phyloP scores from a whole-genome alignment of 2,797 vertebrate genomes.

The Epinephelus malabaricus region DNA sequence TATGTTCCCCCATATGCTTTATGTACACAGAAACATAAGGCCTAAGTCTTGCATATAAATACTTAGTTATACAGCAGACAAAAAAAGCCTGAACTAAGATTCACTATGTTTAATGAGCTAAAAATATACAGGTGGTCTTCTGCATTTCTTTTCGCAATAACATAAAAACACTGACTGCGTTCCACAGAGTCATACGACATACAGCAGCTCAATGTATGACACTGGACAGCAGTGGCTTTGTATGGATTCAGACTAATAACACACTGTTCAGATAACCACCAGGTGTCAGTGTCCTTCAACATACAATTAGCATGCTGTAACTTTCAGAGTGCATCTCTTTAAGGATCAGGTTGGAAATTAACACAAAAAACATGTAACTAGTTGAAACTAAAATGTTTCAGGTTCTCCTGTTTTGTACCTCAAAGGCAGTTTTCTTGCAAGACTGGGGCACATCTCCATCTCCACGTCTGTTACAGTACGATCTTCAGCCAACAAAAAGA shows the following conservation, averaged over 20 bases:
- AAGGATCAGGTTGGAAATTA: neutral
- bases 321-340: constrained; percentile 4
- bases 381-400: constrained; percentile 25
- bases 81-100: too few species aligned
- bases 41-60: neutral
- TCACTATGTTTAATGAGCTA: too few species aligned
- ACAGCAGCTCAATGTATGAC: neutral
- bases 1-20: constrained; percentile 5
- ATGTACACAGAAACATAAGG: neutral
- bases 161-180: neutral
- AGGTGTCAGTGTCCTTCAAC: constrained; percentile 81
- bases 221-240: neutral
- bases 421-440: constrained; percentile 20
- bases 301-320: neutral
- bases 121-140: too few species aligned
- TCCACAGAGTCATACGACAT: neutral
- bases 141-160: neutral
- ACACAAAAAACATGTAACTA: neutral
- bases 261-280: constrained; percentile 55
- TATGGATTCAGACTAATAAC: neutral
- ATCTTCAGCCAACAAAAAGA: constrained; percentile 37
- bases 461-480: neutral
- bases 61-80: neutral
- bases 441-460: constrained; percentile 3
- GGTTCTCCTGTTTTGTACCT: constrained; percentile 6